Evolutionary conservation across 2,888 invertebrate genomes (phyloP), one percentile per base, ranked within the genome.

Genomic region (Leptinotarsa rubiginosa): DNA sequence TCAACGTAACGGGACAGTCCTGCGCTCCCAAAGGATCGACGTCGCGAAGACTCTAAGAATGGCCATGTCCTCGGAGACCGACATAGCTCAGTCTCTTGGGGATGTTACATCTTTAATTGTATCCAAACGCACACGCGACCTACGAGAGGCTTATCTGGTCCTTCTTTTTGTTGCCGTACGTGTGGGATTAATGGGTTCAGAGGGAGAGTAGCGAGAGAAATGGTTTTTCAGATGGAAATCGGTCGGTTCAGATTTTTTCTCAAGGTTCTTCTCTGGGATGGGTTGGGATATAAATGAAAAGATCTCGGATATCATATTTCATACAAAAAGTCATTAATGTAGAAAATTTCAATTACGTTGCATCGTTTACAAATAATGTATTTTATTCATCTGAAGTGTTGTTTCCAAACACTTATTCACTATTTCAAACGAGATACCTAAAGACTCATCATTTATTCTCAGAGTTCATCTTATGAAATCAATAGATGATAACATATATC

Each of bases 51-150:
- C 69, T 74, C 65, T 66, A 70, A 70, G 70, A 74, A 70, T 74
- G 66, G 70, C 47, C 25, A 41, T 47, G 41, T 47, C 75, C 71
- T 56, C 18, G 62, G 75, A 72, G 75, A 71, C 68, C n/a, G 64
- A 10, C 65, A 64, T 20, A 65, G 64, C 52, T 69, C 70, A 31
- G 77, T 78, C 78, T 75, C 70, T 7, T 18, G 78, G 79, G 79
- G 77, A 52, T 62, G 69, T 41, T 65, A 74, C 78, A 76, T 81
- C 79, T 81, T 81, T 81, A 81, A 81, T 81, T 81, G 81, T 79
- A 81, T 79, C 78, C 75, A 69, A 70, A 64, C 70, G 76, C 65
- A 67, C 76, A 74, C 74, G 76, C 76, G 72, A 68, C 74, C 72
- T 70, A 74, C 69, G 65, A 74, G 69, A 72, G 69, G 72, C 71